phyloP scores from a whole-genome alignment of 2,888 invertebrate species.

The Smittia sp. region DNA sequence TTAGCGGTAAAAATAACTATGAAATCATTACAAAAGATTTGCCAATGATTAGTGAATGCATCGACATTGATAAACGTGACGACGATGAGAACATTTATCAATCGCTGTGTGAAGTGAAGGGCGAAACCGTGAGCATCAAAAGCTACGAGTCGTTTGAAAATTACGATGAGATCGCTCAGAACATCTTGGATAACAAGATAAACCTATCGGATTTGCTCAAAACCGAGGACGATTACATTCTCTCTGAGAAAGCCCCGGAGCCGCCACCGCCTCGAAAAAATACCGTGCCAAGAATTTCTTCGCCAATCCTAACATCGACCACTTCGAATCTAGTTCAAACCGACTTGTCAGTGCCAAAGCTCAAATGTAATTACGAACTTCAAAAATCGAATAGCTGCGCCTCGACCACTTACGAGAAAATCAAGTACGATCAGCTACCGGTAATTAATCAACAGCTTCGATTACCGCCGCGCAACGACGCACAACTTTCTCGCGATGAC shows the following conservation, averaged over 20 bases:
- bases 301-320: conserved; percentile 40
- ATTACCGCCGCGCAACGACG: conserved; percentile 42
- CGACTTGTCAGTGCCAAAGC: conserved; percentile 50
- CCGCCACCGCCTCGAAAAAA: conserved; percentile 42
- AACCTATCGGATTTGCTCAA: conserved; percentile 23
- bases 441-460: background rate
- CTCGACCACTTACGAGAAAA: conserved; percentile 44
- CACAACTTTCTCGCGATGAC: conserved; percentile 46
- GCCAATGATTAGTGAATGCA: conserved; percentile 21
- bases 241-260: conserved; percentile 45
- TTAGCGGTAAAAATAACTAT: conserved; percentile 17
- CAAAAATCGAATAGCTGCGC: conserved; percentile 19
- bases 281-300: conserved; percentile 34
- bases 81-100: conserved; percentile 47
- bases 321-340: conserved; percentile 44
- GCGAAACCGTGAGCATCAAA: conserved; percentile 36
- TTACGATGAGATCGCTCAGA: conserved; percentile 50
- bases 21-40: conserved; percentile 29
- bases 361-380: conserved; percentile 42
- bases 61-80: conserved; percentile 1
- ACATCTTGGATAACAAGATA: conserved; percentile 28
- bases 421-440: conserved; percentile 45
- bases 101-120: conserved; percentile 48
- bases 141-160: conserved; percentile 47
- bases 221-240: conserved; percentile 50